Evolutionary conservation across 2,797 vertebrate species (phyloP), one percentile per base, ranked within the genome.

Genomic region (Heterohyrax brucei): DNA sequence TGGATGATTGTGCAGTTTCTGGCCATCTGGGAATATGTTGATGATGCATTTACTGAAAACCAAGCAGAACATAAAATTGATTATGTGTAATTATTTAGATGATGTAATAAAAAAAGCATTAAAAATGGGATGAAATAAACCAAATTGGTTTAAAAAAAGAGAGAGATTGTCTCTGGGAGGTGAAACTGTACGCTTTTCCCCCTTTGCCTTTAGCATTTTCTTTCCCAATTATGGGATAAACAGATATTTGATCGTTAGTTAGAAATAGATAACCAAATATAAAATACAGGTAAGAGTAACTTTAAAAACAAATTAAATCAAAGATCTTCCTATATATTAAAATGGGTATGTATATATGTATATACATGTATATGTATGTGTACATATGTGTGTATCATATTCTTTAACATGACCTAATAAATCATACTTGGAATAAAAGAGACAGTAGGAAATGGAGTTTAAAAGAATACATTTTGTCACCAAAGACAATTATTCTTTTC

Each of bases 321-420:
- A 72, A 44, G 61, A 85, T 8, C 28, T 89, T 62, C 73, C 80
- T 92, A 22, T 50, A 94, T 62, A n/a, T 84, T 72, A 53, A 59
- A 68, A 78, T 59, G 30, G 81, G 19, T 70, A 22, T 82, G 14
- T 19, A 18, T 64, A 48, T 62, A 39, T 2, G 50, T 75, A 24
- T 30, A 33, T 26, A 10, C 8, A 19, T 30, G 10, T 33, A 1
- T 26, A 2, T 39, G 3, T 28, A 28, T 70, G 12, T 62, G 13
- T 13, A 4, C 62, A 66, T 28, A 66, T 30, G 14, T 72, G 70
- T 30, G 5, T 48, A 33, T 88, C 64, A n/a, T 64, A 1, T 39
- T 95, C 22, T 39, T 93, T 87, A 62, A 12, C 26, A 16, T 61
- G 46, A 66, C 26, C 76, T 91, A 86, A 73, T 81, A 82, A 94